phyloP scores from a whole-genome alignment of 1,140 invertebrate genomes.

The Anastatus disparis region DNA sequence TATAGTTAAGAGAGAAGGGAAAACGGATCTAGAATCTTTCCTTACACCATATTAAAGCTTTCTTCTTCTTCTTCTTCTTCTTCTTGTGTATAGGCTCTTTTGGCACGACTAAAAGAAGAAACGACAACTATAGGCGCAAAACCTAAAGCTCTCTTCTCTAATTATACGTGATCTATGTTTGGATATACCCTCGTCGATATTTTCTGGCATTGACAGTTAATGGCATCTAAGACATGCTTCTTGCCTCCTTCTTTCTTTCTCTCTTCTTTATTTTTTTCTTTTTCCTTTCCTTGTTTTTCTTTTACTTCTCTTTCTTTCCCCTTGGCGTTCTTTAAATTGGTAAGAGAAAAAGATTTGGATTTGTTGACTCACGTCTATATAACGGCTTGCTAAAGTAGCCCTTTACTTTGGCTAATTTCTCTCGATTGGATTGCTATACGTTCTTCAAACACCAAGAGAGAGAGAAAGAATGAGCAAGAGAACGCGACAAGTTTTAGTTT shows the following conservation, averaged over 20 bases:
- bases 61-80: too few relatives aligned
- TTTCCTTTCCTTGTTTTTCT: too few relatives aligned
- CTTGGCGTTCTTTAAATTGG: background rate
- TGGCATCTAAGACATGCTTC: background rate
- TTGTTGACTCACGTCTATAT: background rate
- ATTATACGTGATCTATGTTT: constrained; percentile 63
- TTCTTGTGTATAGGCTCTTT: too few relatives aligned
- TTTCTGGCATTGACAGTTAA: constrained; percentile 59
- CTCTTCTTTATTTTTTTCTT: too few relatives aligned
- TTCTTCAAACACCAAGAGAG: too few relatives aligned
- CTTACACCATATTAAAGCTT: too few relatives aligned
- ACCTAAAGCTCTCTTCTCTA: constrained; percentile 48
- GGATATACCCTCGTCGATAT: constrained; percentile 52
- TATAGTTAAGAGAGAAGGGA: constrained; percentile 6
- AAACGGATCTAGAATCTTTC: constrained; percentile 45
- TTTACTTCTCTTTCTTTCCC: too few relatives aligned
- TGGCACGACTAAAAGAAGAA: too few relatives aligned
- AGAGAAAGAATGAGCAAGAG: too few relatives aligned
- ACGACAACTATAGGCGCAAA: constrained; percentile 50
- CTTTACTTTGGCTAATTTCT: background rate
- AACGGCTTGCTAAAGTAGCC: background rate
- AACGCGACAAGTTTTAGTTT: too few relatives aligned
- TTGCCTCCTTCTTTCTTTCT: too few relatives aligned
- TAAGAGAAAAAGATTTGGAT: background rate
- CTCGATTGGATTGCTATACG: constrained; percentile 5